Base-by-base conservation (phyloP, 2,113 vertebrate genomes). In the Thamnophis sirtalis region DNA sequence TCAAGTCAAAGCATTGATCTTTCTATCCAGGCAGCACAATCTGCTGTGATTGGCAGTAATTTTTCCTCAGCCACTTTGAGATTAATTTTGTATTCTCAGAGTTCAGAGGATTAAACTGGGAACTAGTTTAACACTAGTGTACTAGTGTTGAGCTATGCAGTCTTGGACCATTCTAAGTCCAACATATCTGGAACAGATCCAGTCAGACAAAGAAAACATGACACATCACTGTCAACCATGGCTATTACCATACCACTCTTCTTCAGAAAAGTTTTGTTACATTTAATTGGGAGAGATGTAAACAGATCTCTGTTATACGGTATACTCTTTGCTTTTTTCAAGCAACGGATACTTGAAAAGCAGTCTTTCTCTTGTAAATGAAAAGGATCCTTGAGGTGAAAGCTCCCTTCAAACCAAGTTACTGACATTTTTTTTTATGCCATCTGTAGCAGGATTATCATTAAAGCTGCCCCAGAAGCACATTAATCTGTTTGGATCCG, bases 391-490 rank as follows among this genome's bases (percentile, higher is more conserved):
- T 94, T 95, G 95, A 95, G 95, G 93, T 95, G 96, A 96, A 96
- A 96, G 92, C 95, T 95, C 92, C 93, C 91, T 94, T 95, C 91
- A 95, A 97, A 97, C 95, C 92, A 96, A 93, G 93, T 96, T 95
- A 93, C 95, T 97, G 96, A 94, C 95, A 94, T 97, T 97, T 96
- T 94, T 94, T 95, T 95, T 97, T 96, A 95, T 95, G 91, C 95
- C 80, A 26, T 92, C 96, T 96, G 94, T 92, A 88, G 94, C 94
- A 90, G 96, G 96, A 95, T 95, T 95, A 97, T 95, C 95, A 93
- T 95, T 94, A 95, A 93, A 96, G 96, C 95, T 95, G 92, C 94
- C 93, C 94, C 95, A 94, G 96, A 56, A 96, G 95, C 95, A 95
- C 93, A 95, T 96, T 96, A 95, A 96, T 96, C 95, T 96, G 95